A percentile compares a stretch with the other conserved stretches of the same genome.
These are phyloP conservation scores for Cataglyphis rosenhaueri DNA, from an alignment of 2,888 invertebrate genomes.

Conservation along the genomic window DNA sequence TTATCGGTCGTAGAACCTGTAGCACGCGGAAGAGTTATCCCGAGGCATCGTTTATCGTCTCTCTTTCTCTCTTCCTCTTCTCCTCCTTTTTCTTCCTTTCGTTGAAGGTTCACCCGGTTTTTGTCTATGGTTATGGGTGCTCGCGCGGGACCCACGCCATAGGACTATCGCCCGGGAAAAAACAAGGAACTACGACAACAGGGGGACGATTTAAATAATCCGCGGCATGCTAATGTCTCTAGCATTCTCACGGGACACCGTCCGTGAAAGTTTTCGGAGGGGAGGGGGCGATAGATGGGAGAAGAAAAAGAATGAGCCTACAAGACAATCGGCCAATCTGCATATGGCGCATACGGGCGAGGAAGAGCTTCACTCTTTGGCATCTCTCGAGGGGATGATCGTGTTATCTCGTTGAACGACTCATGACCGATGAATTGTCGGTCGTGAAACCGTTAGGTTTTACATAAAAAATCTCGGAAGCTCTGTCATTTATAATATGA, in stretches of 20 bases:
- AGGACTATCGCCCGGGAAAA: slow-evolving; percentile 69
- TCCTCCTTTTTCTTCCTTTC: slow-evolving; percentile 11
- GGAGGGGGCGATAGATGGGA: slow-evolving; percentile 45
- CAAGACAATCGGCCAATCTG: slow-evolving; percentile 82
- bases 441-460: slow-evolving; percentile 3
- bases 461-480: background rate
- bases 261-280: slow-evolving; percentile 44
- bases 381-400: slow-evolving; percentile 58
- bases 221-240: slow-evolving; percentile 82
- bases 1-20: slow-evolving; percentile 53
- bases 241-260: slow-evolving; percentile 82
- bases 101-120: slow-evolving; percentile 68
- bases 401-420: slow-evolving; percentile 63
- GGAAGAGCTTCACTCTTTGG: slow-evolving; percentile 46
- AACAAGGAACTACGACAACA: slow-evolving; percentile 73
- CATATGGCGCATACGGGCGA: slow-evolving; percentile 73
- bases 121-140: slow-evolving; percentile 67
- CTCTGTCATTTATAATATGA: background rate
- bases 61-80: slow-evolving; percentile 28
- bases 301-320: slow-evolving; percentile 71
- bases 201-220: slow-evolving; percentile 84
- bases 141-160: slow-evolving; percentile 67
- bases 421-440: slow-evolving; percentile 28
- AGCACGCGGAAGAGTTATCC: slow-evolving; percentile 62
- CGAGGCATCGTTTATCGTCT: slow-evolving; percentile 55